A percentile compares a stretch with the other conserved stretches of the same genome.
phyloP scores from a whole-genome alignment of 2,888 invertebrate species.

The Petrolisthes manimaculis region DNA sequence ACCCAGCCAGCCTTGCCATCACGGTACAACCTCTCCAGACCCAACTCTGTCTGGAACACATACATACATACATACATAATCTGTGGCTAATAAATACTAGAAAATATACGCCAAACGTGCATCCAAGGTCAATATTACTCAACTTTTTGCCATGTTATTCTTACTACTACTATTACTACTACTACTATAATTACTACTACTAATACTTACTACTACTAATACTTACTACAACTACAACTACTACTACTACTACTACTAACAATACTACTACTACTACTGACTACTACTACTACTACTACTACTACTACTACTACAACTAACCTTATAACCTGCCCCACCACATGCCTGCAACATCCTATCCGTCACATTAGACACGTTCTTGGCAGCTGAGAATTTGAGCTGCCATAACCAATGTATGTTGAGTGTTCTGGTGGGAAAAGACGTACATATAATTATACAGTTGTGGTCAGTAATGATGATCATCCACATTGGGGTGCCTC shows the following conservation, averaged over 20 bases:
- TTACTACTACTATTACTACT: too few species aligned
- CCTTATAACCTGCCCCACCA: slow-evolving; percentile 64
- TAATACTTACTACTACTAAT: too few species aligned
- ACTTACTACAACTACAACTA: too few species aligned
- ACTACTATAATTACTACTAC: too few species aligned
- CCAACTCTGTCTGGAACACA: slow-evolving; percentile 49
- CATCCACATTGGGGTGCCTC: too few species aligned
- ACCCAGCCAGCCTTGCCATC: slow-evolving; percentile 66
- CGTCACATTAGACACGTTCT: slow-evolving; percentile 50
- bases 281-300: too few species aligned
- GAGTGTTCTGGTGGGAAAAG: slow-evolving; percentile 26
- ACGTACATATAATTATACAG: not conserved
- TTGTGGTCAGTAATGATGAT: not conserved
- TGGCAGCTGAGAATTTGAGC: slow-evolving; percentile 49
- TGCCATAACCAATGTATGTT: slow-evolving; percentile 59
- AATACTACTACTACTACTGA: too few species aligned
- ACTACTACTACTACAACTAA: not conserved
- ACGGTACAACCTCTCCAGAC: slow-evolving; percentile 63
- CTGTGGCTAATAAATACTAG: not conserved
- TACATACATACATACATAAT: not conserved
- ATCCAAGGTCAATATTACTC: too few species aligned
- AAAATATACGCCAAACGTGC: too few species aligned
- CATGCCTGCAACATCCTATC: slow-evolving; percentile 63
- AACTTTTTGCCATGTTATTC: too few species aligned
- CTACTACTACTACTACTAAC: not conserved